Evolutionary conservation across 2,113 vertebrate species (phyloP), one percentile per base, ranked within the genome.

Genomic region (Arothron firmamentum): DNA sequence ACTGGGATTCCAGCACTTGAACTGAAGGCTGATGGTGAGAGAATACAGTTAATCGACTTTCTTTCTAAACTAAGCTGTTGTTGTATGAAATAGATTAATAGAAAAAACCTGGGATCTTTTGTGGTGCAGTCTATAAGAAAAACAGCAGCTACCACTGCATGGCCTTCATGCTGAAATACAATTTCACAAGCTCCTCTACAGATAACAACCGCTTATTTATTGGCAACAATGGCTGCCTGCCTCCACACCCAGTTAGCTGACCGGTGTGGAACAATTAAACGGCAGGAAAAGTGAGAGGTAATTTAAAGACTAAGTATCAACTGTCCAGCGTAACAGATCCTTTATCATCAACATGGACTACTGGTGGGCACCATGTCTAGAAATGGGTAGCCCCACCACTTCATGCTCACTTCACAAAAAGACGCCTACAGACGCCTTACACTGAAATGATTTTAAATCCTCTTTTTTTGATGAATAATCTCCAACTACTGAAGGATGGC

Each of bases 21-120:
- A 90, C 79, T 90, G 90, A 94, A 95, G 91, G 88, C 88, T 92
- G 84, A 90, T 89, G 90, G 85, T 84, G 88, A 93, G 91, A 92
- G 91, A 91, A 87, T 89, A 90, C 89, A 85, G 91, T 92, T 93
- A 94, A 94, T 87, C 89, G 90, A 92, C 75, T 89, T 92, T 82
- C 84, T 91, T 93, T 92, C 81, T 92, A 89, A 81, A 81, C 63
- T 28, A 87, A 84, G 84, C 88, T 91, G 88, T 88, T 91, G 88
- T 88, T 90, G 70, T 62, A 76, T 65, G 86, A 82, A 84, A 89
- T 92, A 87, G 87, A 86, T 85, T 90, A 74, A 59, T 72, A 75
- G 62, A 81, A 77, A 88, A 88, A 83, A 87, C 87, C 63, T 65
- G 67, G 81, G 65, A 69, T 82, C 83, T 78, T 92, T 90, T 92